These are phyloP conservation scores for Engraulis encrasicolus DNA, from an alignment of 2,113 vertebrate species.

Conservation along the genomic window DNA sequence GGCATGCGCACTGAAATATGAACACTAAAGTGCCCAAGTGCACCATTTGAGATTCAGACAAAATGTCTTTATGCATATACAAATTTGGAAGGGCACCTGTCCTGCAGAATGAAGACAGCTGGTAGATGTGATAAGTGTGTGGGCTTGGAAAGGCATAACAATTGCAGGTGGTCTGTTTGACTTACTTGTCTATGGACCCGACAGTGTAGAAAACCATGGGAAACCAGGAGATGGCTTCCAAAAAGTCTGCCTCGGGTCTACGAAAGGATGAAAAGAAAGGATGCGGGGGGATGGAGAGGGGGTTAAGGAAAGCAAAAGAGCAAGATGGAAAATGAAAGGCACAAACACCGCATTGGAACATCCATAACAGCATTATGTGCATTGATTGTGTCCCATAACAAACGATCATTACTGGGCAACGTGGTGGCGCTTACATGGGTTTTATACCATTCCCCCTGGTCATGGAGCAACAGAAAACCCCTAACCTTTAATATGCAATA, in stretches of 20 bases:
- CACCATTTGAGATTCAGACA: no score
- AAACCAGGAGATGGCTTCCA: constrained; percentile 85
- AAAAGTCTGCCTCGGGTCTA: constrained; percentile 82
- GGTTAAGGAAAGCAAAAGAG: constrained; percentile 29
- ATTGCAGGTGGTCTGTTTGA: not conserved
- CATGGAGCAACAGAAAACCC: not conserved
- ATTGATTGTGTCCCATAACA: constrained; percentile 7
- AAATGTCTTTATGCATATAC: no score
- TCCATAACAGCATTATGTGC: constrained; percentile 4
- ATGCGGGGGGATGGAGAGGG: constrained; percentile 30
- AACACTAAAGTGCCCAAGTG: no score
- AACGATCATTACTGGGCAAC: not conserved
- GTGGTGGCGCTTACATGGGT: not conserved
- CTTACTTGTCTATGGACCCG: constrained; percentile 85
- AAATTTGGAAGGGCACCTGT: no score
- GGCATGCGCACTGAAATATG: no score
- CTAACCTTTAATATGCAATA: constrained; percentile 20
- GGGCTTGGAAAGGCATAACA: no score
- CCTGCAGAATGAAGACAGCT: no score
- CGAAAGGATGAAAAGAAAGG: constrained; percentile 58
- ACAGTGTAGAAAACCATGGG: constrained; percentile 85
- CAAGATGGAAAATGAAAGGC: not conserved
- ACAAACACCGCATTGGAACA: constrained; percentile 7
- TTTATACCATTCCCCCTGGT: not conserved
- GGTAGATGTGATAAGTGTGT: no score